Evolutionary conservation across 1,140 invertebrate species (phyloP).

Genomic region (Drosophila auraria): DNA sequence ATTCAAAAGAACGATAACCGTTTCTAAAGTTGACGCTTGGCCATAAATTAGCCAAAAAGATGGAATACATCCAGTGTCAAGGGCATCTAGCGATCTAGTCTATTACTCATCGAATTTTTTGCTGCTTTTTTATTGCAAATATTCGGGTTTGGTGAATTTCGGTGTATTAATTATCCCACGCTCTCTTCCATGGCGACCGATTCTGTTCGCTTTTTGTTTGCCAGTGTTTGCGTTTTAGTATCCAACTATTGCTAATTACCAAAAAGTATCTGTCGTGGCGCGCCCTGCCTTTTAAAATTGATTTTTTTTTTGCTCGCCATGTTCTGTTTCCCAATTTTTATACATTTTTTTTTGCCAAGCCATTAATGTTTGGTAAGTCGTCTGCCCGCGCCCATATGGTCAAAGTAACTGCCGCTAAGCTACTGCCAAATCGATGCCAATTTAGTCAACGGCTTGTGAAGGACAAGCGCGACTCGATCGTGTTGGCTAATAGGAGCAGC

Average conservation of each 20-base stretch:
- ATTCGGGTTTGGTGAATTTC: constrained; percentile 37
- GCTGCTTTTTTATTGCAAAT: constrained; percentile 39
- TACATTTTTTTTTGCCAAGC: constrained; percentile 34
- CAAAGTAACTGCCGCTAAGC: constrained; percentile 56
- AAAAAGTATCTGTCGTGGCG: constrained; percentile 49
- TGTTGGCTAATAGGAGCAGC: constrained; percentile 67
- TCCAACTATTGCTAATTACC: constrained; percentile 63
- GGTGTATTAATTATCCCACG: constrained; percentile 53
- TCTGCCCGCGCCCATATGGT: constrained; percentile 76
- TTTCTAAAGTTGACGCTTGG: constrained; percentile 1
- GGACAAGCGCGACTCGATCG: constrained; percentile 61
- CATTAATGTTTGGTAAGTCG: constrained; percentile 63
- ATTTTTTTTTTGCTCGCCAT: constrained; percentile 34
- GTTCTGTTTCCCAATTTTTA: constrained; percentile 29
- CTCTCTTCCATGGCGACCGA: constrained; percentile 42
- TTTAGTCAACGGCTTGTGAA: constrained; percentile 76
- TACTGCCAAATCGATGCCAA: constrained; percentile 81
- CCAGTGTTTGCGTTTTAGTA: constrained; percentile 41
- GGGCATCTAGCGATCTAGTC: constrained; percentile 32
- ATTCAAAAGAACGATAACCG: constrained; percentile 1
- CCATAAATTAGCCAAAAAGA: constrained; percentile 22
- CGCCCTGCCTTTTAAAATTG: constrained; percentile 60
- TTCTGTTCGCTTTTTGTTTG: constrained; percentile 31
- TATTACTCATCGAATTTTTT: constrained; percentile 35
- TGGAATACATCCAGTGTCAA: constrained; percentile 33